phyloP scores from a whole-genome alignment of 2,888 invertebrate genomes.

The Heliconius erato region DNA sequence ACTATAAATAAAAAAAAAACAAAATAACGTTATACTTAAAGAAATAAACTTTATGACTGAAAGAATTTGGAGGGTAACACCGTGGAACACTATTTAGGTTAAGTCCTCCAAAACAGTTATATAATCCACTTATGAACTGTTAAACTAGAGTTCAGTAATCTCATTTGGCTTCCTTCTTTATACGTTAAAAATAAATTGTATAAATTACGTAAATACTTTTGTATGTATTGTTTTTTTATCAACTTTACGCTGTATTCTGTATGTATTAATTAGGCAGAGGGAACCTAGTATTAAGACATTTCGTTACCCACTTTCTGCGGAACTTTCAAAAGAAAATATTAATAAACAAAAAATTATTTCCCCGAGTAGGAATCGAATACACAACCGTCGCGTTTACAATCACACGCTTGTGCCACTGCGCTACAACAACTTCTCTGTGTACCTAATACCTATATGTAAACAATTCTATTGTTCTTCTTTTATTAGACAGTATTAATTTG shows the following conservation, averaged over 20 bases:
- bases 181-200: not conserved
- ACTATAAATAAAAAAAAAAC: not conserved
- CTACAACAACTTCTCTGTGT: too few species aligned
- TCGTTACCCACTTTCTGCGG: too few species aligned
- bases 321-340: too few species aligned
- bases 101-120: constrained; percentile 43
- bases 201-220: not conserved
- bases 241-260: too few species aligned
- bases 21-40: not conserved
- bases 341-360: too few species aligned
- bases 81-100: constrained; percentile 35
- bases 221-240: too few species aligned
- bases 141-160: constrained; percentile 46
- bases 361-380: too few species aligned
- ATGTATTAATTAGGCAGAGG: too few species aligned
- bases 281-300: too few species aligned
- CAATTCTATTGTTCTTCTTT: not conserved
- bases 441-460: too few species aligned
- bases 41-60: not conserved
- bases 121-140: constrained; percentile 45
- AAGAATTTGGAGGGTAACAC: not conserved
- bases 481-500: not conserved
- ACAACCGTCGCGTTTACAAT: too few species aligned
- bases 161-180: constrained; percentile 37
- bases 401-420: too few species aligned